Evolutionary conservation across 1,140 invertebrate species (phyloP).

Genomic region (Trichonephila clavata): DNA sequence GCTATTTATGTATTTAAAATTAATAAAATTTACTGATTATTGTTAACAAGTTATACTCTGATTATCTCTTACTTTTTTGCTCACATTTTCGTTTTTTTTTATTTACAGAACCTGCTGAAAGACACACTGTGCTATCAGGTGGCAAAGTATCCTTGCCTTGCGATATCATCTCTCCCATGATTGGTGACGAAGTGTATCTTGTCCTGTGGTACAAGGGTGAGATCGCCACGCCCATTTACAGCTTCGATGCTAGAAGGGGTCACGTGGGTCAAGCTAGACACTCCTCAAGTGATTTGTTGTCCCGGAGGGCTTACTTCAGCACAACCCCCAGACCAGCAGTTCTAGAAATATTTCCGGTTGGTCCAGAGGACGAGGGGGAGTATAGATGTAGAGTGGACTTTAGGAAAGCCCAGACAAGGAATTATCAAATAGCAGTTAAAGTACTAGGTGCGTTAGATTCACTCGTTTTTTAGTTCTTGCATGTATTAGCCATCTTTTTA

Average conservation of each 20-base stretch:
- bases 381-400: conserved; percentile 95
- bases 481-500: too few species aligned
- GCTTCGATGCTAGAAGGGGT: conserved; percentile 80
- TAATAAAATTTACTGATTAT: too few species aligned
- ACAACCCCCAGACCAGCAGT: conserved; percentile 76
- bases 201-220: conserved; percentile 94
- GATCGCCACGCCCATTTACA: conserved; percentile 89
- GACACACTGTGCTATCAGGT: conserved; percentile 80
- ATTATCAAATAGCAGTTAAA: conserved; percentile 91
- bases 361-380: conserved; percentile 86
- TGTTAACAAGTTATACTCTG: too few species aligned
- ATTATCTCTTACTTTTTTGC: too few species aligned
- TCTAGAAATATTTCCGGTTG: conserved; percentile 76
- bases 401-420: conserved; percentile 91
- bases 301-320: conserved; percentile 77
- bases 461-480: too few species aligned
- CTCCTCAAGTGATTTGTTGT: conserved; percentile 77
- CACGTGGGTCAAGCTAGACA: conserved; percentile 78
- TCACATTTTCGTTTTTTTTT: not conserved
- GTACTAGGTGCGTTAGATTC: conserved; percentile 88
- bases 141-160: conserved; percentile 89
- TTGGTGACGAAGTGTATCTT: conserved; percentile 88
- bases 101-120: conserved; percentile 48
- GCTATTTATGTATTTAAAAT: too few species aligned
- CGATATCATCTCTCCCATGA: conserved; percentile 88